Conservation (phyloP, 2,797 vertebrate genomes). For the Malurus splendens region DNA sequence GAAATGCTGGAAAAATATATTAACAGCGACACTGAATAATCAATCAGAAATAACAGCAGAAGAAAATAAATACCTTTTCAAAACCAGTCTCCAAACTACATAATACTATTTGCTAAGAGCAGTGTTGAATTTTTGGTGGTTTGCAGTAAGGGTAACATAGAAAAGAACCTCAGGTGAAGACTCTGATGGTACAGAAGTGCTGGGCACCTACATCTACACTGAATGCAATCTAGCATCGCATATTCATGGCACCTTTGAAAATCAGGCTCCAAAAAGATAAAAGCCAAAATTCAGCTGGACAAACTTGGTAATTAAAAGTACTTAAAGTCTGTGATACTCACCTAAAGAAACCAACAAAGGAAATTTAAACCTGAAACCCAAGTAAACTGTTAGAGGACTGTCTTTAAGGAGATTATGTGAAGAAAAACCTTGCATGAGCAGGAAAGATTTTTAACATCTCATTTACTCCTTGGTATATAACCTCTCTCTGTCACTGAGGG, state of each 20-base stretch:
- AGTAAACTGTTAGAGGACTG: neutral
- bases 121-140: neutral
- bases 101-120: neutral
- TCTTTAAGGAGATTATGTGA: neutral
- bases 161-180: neutral
- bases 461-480: slow-evolving; percentile 20
- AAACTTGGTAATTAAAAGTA: neutral
- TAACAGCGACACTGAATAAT: neutral
- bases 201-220: neutral
- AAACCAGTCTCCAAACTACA: neutral
- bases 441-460: neutral
- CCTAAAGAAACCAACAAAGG: slow-evolving; percentile 24
- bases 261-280: slow-evolving; percentile 29
- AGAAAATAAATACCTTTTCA: neutral
- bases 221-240: neutral
- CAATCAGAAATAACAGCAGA: neutral
- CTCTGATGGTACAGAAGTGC: neutral
- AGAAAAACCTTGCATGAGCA: neutral
- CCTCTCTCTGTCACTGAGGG: slow-evolving; percentile 30
- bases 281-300: neutral
- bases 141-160: neutral
- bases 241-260: slow-evolving; percentile 20
- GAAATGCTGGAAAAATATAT: neutral
- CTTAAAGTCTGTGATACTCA: neutral
- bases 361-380: slow-evolving; percentile 6